Percentiles rank a stretch among this genome's conserved stretches.
These are phyloP conservation scores for Halcyon badia DNA, from an alignment of 2,797 vertebrate species.

Conservation along the genomic window DNA sequence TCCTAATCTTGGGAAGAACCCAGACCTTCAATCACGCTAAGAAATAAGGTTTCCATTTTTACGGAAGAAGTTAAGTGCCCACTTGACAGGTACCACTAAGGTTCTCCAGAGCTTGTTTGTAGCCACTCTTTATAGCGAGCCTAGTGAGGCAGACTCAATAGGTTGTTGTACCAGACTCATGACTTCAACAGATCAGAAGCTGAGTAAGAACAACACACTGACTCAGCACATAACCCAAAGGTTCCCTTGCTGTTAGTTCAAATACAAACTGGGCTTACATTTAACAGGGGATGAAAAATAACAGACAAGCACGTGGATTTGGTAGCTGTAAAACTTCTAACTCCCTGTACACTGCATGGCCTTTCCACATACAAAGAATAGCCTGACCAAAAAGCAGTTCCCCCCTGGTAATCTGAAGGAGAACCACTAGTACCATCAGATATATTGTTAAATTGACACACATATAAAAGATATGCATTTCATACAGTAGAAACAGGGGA, in stretches of 20 bases:
- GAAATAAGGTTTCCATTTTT: fast-evolving
- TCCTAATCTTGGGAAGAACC: not conserved
- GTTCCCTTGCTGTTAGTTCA: not conserved
- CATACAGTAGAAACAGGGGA: fast-evolving
- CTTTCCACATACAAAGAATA: fast-evolving
- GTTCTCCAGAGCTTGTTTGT: not conserved
- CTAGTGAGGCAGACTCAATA: not conserved
- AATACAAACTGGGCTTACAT: not conserved
- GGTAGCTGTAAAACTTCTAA: not conserved
- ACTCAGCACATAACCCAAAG: not conserved
- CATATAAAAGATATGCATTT: not conserved
- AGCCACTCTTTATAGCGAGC: not conserved
- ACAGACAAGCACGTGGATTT: not conserved
- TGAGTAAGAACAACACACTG: not conserved
- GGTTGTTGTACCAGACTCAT: not conserved
- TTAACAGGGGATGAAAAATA: not conserved
- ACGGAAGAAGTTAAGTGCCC: not conserved
- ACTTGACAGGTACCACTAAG: not conserved
- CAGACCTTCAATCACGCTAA: not conserved
- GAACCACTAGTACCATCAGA: not conserved
- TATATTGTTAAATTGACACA: not conserved
- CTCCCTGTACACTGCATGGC: fast-evolving
- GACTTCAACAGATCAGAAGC: not conserved
- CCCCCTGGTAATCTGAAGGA: not conserved
- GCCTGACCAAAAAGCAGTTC: not conserved